Evolutionary conservation across 2,113 vertebrate genomes (phyloP).

Genomic region (Pan paniscus): DNA sequence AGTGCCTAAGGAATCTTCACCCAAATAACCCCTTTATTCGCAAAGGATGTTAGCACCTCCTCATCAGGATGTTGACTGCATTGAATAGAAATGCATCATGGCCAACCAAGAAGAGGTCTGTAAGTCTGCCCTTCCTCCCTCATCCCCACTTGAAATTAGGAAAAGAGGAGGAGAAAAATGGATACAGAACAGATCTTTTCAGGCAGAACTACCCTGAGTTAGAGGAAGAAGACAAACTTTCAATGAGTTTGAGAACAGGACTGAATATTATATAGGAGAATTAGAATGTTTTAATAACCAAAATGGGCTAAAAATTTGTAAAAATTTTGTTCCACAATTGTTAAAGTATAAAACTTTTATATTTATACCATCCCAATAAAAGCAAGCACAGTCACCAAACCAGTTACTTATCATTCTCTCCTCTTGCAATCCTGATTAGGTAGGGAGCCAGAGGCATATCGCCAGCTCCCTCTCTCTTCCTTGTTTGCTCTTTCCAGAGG

Average conservation of each 20-base stretch:
- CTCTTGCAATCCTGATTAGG: not conserved
- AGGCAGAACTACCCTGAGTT: not conserved
- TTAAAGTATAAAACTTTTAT: not conserved
- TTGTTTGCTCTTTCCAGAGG: not conserved
- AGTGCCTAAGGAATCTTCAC: not conserved
- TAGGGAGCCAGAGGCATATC: not conserved
- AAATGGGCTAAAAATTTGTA: not conserved
- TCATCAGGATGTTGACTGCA: not conserved
- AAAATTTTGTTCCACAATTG: not conserved
- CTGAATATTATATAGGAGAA: not conserved
- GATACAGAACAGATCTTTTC: not conserved
- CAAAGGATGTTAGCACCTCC: not conserved
- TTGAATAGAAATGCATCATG: not conserved
- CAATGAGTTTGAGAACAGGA: not conserved
- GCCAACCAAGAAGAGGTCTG: not conserved
- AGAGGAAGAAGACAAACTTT: not conserved
- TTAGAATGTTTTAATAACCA: not conserved
- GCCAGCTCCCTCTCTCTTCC: not conserved
- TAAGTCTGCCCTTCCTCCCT: no score
- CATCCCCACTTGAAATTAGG: not conserved
- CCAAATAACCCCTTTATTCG: not conserved
- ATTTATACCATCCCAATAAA: not conserved
- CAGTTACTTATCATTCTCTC: not conserved
- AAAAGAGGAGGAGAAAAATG: not conserved
- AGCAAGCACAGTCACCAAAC: not conserved